These are phyloP conservation scores for Bostrychus sinensis DNA, from an alignment of 2,113 vertebrate genomes.

Conservation along the genomic window DNA sequence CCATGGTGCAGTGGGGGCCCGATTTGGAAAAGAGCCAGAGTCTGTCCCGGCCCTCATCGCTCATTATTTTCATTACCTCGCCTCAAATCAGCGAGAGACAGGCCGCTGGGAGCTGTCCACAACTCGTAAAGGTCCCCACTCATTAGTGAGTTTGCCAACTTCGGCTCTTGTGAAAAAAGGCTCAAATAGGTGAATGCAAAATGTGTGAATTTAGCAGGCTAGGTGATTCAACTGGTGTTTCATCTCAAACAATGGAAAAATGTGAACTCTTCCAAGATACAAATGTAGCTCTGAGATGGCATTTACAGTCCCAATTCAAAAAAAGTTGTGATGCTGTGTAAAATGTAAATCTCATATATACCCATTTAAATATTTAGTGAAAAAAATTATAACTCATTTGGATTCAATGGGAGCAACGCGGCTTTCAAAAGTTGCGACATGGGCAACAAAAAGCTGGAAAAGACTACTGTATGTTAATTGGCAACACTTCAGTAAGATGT, in stretches of 20 bases:
- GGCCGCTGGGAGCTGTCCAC: constrained; percentile 80
- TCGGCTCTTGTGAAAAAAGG: constrained; percentile 53
- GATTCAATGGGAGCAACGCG: too few relatives aligned
- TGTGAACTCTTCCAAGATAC: constrained; percentile 49
- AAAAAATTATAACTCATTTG: too few relatives aligned
- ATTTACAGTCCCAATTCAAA: neutral
- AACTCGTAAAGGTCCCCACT: constrained; percentile 76
- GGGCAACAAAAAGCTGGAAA: too few relatives aligned
- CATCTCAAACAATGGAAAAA: constrained; percentile 44
- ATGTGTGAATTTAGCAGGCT: constrained; percentile 20
- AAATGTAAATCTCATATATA: too few relatives aligned
- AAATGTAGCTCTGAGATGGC: constrained; percentile 72
- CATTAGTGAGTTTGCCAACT: constrained; percentile 63
- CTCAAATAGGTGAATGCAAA: constrained; percentile 47
- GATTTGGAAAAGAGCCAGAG: constrained; percentile 76
- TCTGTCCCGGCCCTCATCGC: constrained; percentile 59
- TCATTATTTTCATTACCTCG: constrained; percentile 83
- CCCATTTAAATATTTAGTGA: too few relatives aligned
- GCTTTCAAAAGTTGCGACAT: too few relatives aligned
- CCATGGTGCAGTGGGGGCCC: constrained; percentile 75
- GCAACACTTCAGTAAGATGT: too few relatives aligned
- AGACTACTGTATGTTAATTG: too few relatives aligned
- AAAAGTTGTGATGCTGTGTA: neutral
- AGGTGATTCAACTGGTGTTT: constrained; percentile 55
- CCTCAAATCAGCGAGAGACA: constrained; percentile 80